Conservation (phyloP, 1,140 invertebrate genomes). For the Ditylenchus dipsaci region DNA sequence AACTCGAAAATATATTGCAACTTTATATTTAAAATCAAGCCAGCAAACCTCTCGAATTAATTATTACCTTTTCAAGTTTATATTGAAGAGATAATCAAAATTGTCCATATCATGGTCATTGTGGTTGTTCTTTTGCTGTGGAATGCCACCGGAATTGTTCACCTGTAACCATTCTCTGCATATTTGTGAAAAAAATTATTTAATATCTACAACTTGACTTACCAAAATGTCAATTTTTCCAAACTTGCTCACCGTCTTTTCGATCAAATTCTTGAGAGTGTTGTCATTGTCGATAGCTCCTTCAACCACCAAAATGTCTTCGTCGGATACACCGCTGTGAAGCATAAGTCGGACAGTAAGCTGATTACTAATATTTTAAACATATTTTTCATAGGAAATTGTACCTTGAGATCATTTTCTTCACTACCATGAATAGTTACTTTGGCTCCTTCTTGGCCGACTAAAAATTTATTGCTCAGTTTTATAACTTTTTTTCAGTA, state of each 20-base stretch:
- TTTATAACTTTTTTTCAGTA: no score
- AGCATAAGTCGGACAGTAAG: constrained; percentile 20
- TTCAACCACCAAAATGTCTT: constrained; percentile 32
- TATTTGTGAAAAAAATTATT: constrained; percentile 4
- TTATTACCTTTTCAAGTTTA: constrained; percentile 24
- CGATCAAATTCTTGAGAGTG: constrained; percentile 22
- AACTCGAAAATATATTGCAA: no score
- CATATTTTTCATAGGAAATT: not conserved
- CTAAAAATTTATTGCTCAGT: constrained; percentile 61
- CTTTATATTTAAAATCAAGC: no score
- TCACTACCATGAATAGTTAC: constrained; percentile 69
- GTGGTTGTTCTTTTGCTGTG: constrained; percentile 8
- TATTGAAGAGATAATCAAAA: constrained; percentile 32
- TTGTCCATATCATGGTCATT: constrained; percentile 8
- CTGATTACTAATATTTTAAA: constrained; percentile 16
- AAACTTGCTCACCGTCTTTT: constrained; percentile 17
- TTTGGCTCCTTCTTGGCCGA: constrained; percentile 82
- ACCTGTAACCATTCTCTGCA: constrained; percentile 10
- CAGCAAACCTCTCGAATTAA: no score
- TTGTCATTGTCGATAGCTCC: constrained; percentile 28
- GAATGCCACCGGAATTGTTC: constrained; percentile 21
- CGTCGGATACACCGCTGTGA: constrained; percentile 5
- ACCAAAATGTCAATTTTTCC: constrained; percentile 23
- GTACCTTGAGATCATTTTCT: constrained; percentile 22
- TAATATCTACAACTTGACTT: not conserved